Base-by-base conservation (phyloP, 2,113 vertebrate genomes). In the Scatophagus argus region DNA sequence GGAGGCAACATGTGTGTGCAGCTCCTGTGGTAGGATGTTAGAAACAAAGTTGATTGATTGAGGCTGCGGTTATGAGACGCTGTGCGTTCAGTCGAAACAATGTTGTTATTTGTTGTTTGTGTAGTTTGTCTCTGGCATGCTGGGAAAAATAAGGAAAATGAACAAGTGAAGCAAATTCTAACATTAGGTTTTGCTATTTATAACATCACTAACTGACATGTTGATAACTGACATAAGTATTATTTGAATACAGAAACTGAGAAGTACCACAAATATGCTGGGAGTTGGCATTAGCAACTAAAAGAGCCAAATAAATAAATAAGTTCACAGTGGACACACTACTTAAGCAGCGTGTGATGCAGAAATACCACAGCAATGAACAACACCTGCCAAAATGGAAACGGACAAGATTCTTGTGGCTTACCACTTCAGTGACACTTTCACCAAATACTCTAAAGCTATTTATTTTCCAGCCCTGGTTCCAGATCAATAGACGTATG, bases 371-470 rank as follows among this genome's bases (percentile, higher is more conserved):
- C 71, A 71, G 39, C 41, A 58, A 55, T 47, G 36, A 78, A 31
- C 17, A 34, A 21, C 5, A 11, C 3, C 39, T 55, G 63, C 81
- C 67, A 68, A 65, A 74, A 65, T 34, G 52, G 63, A 76, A 86
- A 61, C 52, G n/a, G 23, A 49, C 32, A 17, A 23, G 21, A 88
- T 83, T 79, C 27, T 46, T 31, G 13, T 13, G 70, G 62, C 9
- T 74, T 32, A 74, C 86, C 76, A 79, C 84, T 77, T 81, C 74
- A 66, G 62, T 59, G 54, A 78, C 64, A 72, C 44, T 62, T 66
- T 39, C 10, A 54, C 29, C 71, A 68, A 79, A 74, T 69, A 68
- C 61, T 64, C 56, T 21, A 25, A n/a, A 59, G 36, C 29, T 36
- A 25, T 55, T 79, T 81, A 49, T 59, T 69, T 66, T 34, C 58